These are phyloP conservation scores for Onychostoma macrolepis DNA, from an alignment of 2,113 vertebrate genomes.

Conservation along the genomic window DNA sequence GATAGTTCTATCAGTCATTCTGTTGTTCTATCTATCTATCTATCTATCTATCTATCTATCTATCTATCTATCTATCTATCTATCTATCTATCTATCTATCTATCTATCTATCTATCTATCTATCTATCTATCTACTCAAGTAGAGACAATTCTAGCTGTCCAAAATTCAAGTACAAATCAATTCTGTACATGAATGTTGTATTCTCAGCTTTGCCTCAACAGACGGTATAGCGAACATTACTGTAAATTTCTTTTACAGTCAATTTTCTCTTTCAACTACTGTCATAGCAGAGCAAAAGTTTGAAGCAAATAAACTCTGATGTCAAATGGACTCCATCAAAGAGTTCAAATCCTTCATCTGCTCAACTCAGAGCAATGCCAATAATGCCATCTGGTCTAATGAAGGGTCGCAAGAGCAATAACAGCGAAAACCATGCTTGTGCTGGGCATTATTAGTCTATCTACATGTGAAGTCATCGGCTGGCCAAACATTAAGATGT, in stretches of 20 bases:
- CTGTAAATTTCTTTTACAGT: background rate
- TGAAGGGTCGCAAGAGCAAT: background rate
- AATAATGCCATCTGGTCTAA: conserved; percentile 21
- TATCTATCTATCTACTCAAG: background rate
- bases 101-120: no score
- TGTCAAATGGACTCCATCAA: conserved; percentile 6
- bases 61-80: background rate
- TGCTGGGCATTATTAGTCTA: conserved; percentile 26
- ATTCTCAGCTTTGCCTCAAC: background rate
- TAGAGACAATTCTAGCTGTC: no score
- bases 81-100: background rate
- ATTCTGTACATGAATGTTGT: background rate
- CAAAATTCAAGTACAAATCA: background rate
- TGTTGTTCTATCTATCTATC: no score
- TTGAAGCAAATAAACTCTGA: background rate
- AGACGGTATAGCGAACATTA: background rate
- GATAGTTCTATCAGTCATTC: no score
- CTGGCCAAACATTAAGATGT: conserved; percentile 34
- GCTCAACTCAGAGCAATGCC: conserved; percentile 26
- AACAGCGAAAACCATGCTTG: background rate
- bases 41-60: background rate
- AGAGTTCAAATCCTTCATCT: conserved; percentile 22
- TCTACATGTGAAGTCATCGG: conserved; percentile 27
- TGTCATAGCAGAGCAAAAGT: background rate
- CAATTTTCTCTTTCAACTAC: background rate